Base-by-base conservation (phyloP, 2,888 invertebrate species). In the Agonopterix arenella region DNA sequence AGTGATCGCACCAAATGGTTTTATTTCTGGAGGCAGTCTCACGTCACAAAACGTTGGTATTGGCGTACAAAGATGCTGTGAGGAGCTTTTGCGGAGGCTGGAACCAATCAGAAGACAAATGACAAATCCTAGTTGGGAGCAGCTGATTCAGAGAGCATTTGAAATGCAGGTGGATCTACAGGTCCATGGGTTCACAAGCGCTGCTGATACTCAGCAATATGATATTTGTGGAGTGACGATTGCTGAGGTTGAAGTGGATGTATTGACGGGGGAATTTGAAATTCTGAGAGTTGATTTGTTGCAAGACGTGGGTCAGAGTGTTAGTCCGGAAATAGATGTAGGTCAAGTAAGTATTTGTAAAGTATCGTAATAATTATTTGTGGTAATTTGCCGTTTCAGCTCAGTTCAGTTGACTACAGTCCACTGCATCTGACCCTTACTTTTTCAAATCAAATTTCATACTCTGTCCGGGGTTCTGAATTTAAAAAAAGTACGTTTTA, bases 181-280 rank as follows among this genome's bases (percentile, higher is more conserved):
- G 51, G 90, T 90, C 3, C 66, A 67, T 37, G 88, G 84, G 44
- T 90, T 90, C 68, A 80, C 90, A 80, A 90, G 70, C 51, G 68
- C 76, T 0, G 45, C 66, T 4, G 66, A 70, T 45, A 76, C 90
- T 47, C 76, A 85, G n/a, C 51, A 70, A 0, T 94, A 94, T 61
- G 66, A 79, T 9, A 84, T 93, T 47, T 92, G 90, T 62, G 92
- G 92, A 3, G 77, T 90, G 0, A 78, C 90, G n/a, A 83, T 92
- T 7, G 76, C 91, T 4, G 95, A 96, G 79, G 91, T 95, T 0
- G 94, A 95, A 73, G 70, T 95, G 0, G 94, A 96, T 70, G 76
- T 94, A 5, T 74, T 96, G 11, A 96, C 95, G 0, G 96, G 96
- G n/a, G 92, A 94, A 65, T 90, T 90, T 61, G 80, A 92, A 58